Evolutionary conservation across 2,797 vertebrate species (phyloP).

Genomic region (Lindbergichthys nudifrons): DNA sequence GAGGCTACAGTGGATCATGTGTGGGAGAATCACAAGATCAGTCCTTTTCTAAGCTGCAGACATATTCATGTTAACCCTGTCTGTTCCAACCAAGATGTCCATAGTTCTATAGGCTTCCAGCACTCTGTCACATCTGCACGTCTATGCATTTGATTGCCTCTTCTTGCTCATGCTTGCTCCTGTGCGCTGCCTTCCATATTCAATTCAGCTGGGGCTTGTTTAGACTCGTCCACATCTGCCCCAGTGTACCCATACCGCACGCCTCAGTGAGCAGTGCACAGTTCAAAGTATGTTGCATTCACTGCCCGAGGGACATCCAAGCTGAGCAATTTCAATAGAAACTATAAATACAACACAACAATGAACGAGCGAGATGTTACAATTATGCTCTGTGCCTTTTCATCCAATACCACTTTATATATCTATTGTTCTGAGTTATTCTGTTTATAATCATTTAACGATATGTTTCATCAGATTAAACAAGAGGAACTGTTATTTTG

Average conservation of each 20-base stretch:
- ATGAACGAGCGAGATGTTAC: not conserved
- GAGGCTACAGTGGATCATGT: not conserved
- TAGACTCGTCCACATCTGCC: constrained; percentile 45
- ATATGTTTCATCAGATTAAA: constrained; percentile 7
- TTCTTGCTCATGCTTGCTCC: not conserved
- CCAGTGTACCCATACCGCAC: constrained; percentile 21
- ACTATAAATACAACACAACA: constrained; percentile 6
- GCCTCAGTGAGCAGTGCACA: constrained; percentile 45
- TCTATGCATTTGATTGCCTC: not conserved
- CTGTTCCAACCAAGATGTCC: constrained; percentile 3
- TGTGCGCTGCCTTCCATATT: not conserved
- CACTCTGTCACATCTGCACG: not conserved
- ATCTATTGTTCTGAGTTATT: not conserved
- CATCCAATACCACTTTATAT: not conserved
- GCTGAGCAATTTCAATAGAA: constrained; percentile 13
- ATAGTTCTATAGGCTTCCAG: not conserved
- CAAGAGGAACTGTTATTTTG: constrained; percentile 27
- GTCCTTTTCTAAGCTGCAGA: not conserved
- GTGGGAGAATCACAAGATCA: constrained; percentile 8
- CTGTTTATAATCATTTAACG: constrained; percentile 11
- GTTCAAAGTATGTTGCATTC: constrained; percentile 36
- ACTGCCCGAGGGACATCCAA: constrained; percentile 28
- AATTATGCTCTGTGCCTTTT: not conserved
- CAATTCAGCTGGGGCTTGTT: constrained; percentile 45
- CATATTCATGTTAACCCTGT: constrained; percentile 4